Base-by-base conservation (phyloP, 2,113 vertebrate genomes). In the Egretta garzetta region DNA sequence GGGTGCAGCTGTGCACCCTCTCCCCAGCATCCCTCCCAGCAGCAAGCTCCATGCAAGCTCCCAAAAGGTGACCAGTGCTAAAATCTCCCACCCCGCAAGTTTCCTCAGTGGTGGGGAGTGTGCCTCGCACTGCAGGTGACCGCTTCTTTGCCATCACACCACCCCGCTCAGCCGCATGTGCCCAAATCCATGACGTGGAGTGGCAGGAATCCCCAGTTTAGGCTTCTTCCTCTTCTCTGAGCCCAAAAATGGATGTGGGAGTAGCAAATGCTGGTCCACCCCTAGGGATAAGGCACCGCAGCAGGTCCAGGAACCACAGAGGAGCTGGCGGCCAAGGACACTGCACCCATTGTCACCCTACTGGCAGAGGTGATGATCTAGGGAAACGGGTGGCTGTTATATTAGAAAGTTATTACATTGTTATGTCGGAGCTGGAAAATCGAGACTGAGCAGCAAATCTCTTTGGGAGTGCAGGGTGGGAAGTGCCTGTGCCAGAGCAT, bases 101-200 rank as follows among this genome's bases (percentile, higher is more conserved):
- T 1, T 87, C 52, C 39, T 47, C 10, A 12, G 62, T 0, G 0
- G 7, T 33, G 70, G 33, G 55, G 27, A 75, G 55, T 0, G 4
- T 58, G 64, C 37, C 47, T 60, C 6, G 1, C 37, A 4, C n/a
- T 6, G 4, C 63, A 58, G 41, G 39, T 27, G 49, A 59, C 43
- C 12, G 4, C 2, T 1, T 8, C 24, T 52, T 35, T 39, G 17
- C 55, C 2, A 2, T 18, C 79, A 66, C 62, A 49, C 8, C 75
- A 20, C 71, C 56, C 39, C 0, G 0, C 47, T 58, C 3, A 5
- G 71, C 33, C 41, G 32, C 49, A 47, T 0, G 0, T 9, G 37
- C 59, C 68, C 68, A 73, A 55, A 90, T 4, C 81, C 37, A 63
- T 27, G n/a, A 66, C 2, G 0, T 0, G 15, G 58, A 62, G 53